phyloP scores from a whole-genome alignment of 2,113 vertebrate species.

The Lynx canadensis region DNA sequence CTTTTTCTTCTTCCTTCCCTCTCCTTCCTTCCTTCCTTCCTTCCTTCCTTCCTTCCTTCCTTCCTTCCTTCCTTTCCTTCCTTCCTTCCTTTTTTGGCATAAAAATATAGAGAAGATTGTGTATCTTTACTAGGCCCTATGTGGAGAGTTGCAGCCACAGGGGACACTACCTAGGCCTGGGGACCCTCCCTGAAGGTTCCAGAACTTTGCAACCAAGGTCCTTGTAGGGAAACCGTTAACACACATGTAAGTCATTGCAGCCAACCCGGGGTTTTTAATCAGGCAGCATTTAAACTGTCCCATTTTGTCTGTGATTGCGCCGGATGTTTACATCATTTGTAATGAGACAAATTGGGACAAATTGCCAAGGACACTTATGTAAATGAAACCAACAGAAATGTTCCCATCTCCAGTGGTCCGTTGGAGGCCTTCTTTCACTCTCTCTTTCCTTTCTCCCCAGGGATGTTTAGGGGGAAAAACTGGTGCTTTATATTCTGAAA shows the following conservation, averaged over 20 bases:
- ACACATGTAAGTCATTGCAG: background rate
- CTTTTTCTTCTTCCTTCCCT: no score
- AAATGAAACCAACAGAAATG: slow-evolving; percentile 53
- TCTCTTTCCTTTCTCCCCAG: background rate
- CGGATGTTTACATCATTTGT: slow-evolving; percentile 61
- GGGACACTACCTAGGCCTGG: background rate
- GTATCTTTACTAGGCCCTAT: background rate
- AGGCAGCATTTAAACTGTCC: slow-evolving; percentile 35
- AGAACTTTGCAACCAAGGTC: background rate
- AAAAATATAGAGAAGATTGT: background rate
- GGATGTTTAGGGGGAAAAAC: background rate
- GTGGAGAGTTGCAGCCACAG: background rate
- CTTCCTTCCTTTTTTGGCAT: background rate
- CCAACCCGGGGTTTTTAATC: background rate
- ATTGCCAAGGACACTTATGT: slow-evolving; percentile 74
- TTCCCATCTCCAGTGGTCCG: background rate
- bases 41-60: no score
- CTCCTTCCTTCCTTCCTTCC: no score
- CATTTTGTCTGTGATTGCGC: background rate
- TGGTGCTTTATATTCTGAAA: background rate
- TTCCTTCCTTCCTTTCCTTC: background rate
- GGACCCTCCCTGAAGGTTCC: background rate
- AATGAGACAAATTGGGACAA: slow-evolving; percentile 72
- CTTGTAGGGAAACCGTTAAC: background rate
- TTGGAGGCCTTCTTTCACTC: no score